Evolutionary conservation across 53 echinoderm and acorn worm genomes (phyloP), one percentile per base, ranked within the genome.

Genomic region (Mesocentrotus franciscanus): DNA sequence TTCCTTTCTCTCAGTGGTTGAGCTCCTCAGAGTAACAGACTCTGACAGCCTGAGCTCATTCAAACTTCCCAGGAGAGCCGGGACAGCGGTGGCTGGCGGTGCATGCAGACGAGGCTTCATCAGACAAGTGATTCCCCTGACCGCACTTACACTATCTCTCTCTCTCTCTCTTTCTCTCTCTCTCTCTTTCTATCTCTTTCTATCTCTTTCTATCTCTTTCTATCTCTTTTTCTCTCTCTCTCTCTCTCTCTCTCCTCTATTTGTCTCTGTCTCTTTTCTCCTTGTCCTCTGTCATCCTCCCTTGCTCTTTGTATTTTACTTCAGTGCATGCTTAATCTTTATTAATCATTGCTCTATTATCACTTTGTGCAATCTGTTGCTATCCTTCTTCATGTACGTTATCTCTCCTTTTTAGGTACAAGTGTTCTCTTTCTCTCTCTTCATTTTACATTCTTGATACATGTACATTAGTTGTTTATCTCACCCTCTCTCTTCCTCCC

Each of bases 21-120:
- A 56, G 85, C 58, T 85, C 85, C 26, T 85, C 85, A 58, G 85
- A 57, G 85, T 85, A 85, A 85, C 58, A n/a, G 9, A 26, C 13
- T 85, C 85, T 85, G 85, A 85, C 85, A 85, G 85, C 56, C n/a
- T 85, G 85, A 85, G 39, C 58, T 85, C 39, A 58, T 85, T 85
- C 85, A 58, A 11, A n/a, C 85, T n/a, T 85, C 85, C 85, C 85
- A 10, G 26, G 85, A 85, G 85, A 85, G n/a, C 9, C 9, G 1
- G 1, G 85, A 13, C 58, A 57, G 85, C 57, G 20, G 13, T 26
- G 58, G 39, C 16, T 24, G 79, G 35, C 26, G 17, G 17, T 79
- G 39, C 79, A 79, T 79, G 79, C 79, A 36, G 35, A 79, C 32
- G 0, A 75, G 29, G 11, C 30, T 9, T 83, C 83, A 42, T 83